A percentile compares a stretch with the other conserved stretches of the same genome.
phyloP scores from a whole-genome alignment of 1,140 invertebrate species.

The Harpegnathos saltator region DNA sequence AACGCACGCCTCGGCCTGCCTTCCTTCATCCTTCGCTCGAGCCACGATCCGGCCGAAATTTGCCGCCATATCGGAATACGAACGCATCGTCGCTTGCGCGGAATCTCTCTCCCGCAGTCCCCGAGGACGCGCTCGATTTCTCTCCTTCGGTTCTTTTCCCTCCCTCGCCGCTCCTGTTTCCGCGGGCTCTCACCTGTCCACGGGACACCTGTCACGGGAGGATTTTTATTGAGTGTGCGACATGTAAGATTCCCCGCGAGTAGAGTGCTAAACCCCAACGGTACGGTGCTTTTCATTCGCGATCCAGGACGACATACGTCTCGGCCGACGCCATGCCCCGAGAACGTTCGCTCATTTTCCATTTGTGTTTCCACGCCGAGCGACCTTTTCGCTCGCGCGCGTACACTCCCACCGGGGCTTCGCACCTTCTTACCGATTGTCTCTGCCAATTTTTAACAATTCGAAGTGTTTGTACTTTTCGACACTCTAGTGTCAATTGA shows the following conservation, averaged over 20 bases:
- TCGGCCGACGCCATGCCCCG: constrained; percentile 81
- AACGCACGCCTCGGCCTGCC: no score
- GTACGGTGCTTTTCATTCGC: constrained; percentile 73
- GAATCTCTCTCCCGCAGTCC: constrained; percentile 2
- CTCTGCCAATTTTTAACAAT: no score
- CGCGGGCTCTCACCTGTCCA: constrained; percentile 67
- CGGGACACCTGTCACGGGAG: constrained; percentile 48
- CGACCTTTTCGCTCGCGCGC: not conserved
- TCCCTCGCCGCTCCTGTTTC: not conserved
- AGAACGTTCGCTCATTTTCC: constrained; percentile 55
- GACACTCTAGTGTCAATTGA: no score
- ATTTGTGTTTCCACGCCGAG: not conserved
- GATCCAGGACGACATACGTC: constrained; percentile 79
- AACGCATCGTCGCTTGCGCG: constrained; percentile 31
- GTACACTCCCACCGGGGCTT: no score
- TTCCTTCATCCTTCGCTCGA: no score
- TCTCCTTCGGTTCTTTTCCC: constrained; percentile 13
- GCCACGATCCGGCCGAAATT: constrained; percentile 65
- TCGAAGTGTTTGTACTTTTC: no score
- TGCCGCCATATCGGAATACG: constrained; percentile 80
- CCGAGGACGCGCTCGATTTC: no score
- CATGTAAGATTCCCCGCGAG: constrained; percentile 56
- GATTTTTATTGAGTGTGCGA: constrained; percentile 65
- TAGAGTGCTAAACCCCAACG: constrained; percentile 40
- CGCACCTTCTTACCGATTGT: no score